phyloP scores from a whole-genome alignment of 2,113 vertebrate genomes.

The Daphoenositta chrysoptera region DNA sequence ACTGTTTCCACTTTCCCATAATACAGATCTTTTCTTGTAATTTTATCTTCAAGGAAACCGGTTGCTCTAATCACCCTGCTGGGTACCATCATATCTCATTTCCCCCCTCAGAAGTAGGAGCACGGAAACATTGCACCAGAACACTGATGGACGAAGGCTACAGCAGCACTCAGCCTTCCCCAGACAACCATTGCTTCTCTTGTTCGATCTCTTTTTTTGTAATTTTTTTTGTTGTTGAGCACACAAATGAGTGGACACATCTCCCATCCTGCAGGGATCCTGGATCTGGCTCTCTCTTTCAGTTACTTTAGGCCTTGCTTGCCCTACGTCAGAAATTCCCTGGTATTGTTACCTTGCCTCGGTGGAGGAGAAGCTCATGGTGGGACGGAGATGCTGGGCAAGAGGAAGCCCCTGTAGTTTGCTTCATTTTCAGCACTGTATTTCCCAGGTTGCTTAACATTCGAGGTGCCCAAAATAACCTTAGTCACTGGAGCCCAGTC shows the following conservation, averaged over 20 bases:
- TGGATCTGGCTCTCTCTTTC: background rate
- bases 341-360: background rate
- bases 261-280: background rate
- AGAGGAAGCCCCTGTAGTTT: background rate
- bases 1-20: background rate
- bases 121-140: background rate
- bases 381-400: background rate
- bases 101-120: background rate
- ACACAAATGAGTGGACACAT: background rate
- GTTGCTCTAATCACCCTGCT: background rate
- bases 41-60: background rate
- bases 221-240: background rate
- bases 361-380: background rate
- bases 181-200: background rate
- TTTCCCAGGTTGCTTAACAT: background rate
- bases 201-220: background rate
- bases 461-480: background rate
- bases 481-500: background rate
- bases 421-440: background rate
- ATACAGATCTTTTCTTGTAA: background rate
- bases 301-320: background rate
- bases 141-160: fast-evolving
- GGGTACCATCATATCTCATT: background rate
- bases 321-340: background rate
- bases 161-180: background rate